Evolutionary conservation across 2,113 vertebrate genomes (phyloP), one percentile per base, ranked within the genome.

Genomic region (Pluvianellus socialis): DNA sequence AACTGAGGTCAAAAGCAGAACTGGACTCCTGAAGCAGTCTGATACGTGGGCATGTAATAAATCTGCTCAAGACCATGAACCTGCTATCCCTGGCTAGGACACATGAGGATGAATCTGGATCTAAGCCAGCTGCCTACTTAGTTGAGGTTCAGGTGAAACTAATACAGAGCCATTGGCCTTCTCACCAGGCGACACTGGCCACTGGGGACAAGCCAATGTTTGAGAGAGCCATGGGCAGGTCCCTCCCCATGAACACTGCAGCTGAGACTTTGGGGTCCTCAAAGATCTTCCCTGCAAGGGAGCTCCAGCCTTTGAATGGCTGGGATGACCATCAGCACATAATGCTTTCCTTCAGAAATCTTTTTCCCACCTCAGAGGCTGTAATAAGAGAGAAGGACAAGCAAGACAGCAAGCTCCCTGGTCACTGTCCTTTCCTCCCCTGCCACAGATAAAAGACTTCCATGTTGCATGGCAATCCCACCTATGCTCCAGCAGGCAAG

Each of bases 211-310:
- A 38, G 35, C 35, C 27, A 44, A 4, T 14, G 5, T 42, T 58
- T 52, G 75, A n/a, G 50, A 90, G 14, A 81, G 28, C 8, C 2
- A 14, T 18, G 23, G 14, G 40, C 30, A 63, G 23, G 13, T 61
- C 14, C 2, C 11, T 62, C 19, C 7, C 20, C 14, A 17, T 18
- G 38, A 67, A 53, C 0, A 1, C 38, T 45, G 44, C 15, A 49
- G 18, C 33, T 72, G 38, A 76, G 26, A 26, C n/a, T 55, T 45
- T 55, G 47, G 58, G 7, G 15, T 40, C 35, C 18, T 5, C 27
- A 24, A 58, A 49, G 28, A 15, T 63, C 30, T 65, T 59, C 33
- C 19, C 30, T 38, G 26, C 1, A 5, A 47, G 30, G 28, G 5
- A 75, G 32, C 20, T 53, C 26, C 20, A 73, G 30, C 7, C 63